Evolutionary conservation across 2,113 vertebrate species (phyloP).

Genomic region (Ciconia stormi): DNA sequence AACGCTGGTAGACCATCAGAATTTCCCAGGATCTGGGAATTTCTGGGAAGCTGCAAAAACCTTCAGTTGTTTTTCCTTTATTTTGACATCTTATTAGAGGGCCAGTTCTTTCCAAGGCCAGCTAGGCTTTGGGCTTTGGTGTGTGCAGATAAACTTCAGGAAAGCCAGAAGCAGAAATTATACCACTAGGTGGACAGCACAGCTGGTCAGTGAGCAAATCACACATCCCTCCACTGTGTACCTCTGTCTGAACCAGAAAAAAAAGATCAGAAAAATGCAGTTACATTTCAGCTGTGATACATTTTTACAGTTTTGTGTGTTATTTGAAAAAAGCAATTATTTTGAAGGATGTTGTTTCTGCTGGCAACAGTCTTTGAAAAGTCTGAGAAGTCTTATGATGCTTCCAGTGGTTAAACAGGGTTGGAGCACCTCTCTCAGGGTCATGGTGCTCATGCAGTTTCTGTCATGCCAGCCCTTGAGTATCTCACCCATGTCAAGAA

Average conservation of each 20-base stretch:
- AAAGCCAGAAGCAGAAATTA: neutral
- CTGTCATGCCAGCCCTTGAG: neutral
- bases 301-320: neutral
- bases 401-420: neutral
- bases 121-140: neutral
- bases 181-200: neutral
- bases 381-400: neutral
- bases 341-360: neutral
- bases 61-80: neutral
- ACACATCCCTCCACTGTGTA: neutral
- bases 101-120: neutral
- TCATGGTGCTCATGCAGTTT: fast-evolving
- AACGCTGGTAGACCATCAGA: neutral
- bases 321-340: neutral
- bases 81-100: neutral
- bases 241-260: neutral
- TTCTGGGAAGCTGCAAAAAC: constrained; percentile 25
- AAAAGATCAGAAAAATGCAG: neutral
- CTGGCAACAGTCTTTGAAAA: neutral
- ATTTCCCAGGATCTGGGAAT: neutral
- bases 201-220: neutral
- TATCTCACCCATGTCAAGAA: neutral
- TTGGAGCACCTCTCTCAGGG: neutral
- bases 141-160: neutral
- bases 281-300: neutral